Evolutionary conservation across 2,113 vertebrate species (phyloP).

Genomic region (Corythaeola cristata): DNA sequence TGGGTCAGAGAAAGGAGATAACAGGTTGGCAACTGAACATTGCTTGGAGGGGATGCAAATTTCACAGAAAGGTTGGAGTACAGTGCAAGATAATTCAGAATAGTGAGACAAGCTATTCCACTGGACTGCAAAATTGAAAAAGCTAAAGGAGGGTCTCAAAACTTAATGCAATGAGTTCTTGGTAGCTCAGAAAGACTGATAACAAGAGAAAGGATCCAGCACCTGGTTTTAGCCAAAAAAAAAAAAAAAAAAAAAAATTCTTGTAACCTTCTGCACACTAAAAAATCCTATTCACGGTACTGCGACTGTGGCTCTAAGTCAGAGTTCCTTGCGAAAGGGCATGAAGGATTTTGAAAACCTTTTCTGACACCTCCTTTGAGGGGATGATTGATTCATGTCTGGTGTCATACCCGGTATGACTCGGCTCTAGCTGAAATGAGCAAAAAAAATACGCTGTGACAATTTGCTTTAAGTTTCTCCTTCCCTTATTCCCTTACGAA

Average conservation of each 20-base stretch:
- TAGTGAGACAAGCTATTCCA: background rate
- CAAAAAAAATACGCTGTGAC: background rate
- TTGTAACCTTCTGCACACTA: background rate
- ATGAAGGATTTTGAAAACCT: background rate
- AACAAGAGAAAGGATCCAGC: background rate
- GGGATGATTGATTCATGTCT: background rate
- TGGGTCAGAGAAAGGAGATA: background rate
- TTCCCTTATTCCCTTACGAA: background rate
- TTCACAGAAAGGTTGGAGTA: background rate
- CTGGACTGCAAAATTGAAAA: background rate
- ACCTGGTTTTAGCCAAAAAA: background rate
- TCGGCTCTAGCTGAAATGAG: background rate
- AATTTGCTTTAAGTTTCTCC: background rate
- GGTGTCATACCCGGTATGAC: background rate
- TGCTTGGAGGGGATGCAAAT: background rate
- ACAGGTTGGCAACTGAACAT: background rate
- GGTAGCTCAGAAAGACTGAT: background rate
- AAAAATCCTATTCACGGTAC: background rate
- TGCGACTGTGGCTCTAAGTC: background rate
- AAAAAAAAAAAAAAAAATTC: rapidly evolving
- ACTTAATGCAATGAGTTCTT: background rate
- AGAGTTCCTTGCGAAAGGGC: background rate
- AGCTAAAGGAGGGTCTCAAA: background rate
- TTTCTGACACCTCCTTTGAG: background rate
- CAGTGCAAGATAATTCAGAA: background rate